Evolutionary conservation across 1,140 invertebrate species (phyloP).

Genomic region (Drusus annulatus): DNA sequence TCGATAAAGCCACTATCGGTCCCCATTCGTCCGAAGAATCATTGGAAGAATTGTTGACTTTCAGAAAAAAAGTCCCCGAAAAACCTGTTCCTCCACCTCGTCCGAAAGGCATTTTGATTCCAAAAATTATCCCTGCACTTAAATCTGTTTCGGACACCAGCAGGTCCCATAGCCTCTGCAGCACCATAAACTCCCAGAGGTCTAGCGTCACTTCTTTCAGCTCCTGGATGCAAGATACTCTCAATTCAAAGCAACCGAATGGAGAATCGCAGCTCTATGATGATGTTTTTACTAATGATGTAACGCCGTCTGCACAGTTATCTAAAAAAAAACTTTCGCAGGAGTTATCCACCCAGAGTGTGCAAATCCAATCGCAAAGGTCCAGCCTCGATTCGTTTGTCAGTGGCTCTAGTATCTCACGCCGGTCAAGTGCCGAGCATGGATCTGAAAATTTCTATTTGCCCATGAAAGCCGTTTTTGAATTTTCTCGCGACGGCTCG

Average conservation of each 20-base stretch:
- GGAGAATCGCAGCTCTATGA: background rate
- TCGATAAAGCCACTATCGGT: background rate
- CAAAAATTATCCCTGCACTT: background rate
- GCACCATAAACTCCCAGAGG: background rate
- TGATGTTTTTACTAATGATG: background rate
- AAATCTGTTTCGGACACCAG: conserved; percentile 16
- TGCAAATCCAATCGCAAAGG: conserved; percentile 12
- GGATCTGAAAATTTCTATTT: conserved; percentile 38
- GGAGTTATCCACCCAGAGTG: background rate
- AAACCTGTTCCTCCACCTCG: conserved; percentile 14
- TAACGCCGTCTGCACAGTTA: background rate
- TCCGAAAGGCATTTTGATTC: conserved; percentile 15
- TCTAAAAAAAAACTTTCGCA: too few relatives aligned
- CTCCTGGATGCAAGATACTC: background rate
- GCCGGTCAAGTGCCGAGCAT: conserved; percentile 18
- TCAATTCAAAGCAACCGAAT: conserved; percentile 1
- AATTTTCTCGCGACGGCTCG: conserved; percentile 26
- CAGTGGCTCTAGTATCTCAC: background rate
- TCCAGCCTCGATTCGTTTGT: conserved; percentile 26
- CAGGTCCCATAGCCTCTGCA: conserved; percentile 20
- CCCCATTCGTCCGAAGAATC: conserved; percentile 32
- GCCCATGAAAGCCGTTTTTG: conserved; percentile 46
- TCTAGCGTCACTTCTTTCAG: background rate
- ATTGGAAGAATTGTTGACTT: conserved; percentile 11
- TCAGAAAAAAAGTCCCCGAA: background rate